Conservation (phyloP, 2,888 invertebrate genomes). For the Xestia xanthographa region DNA sequence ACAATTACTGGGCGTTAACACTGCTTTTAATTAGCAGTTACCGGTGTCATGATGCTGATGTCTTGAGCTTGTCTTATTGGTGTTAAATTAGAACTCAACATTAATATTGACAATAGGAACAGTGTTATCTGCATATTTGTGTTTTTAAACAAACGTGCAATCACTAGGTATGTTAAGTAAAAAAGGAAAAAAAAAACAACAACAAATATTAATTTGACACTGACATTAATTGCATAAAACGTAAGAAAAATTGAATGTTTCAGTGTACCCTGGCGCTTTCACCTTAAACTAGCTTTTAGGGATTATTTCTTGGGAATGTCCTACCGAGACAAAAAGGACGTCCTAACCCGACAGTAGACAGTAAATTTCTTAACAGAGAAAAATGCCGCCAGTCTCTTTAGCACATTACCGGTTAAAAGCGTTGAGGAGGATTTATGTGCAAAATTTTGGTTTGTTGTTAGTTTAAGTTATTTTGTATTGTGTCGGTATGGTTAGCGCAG, state of each 20-base stretch:
- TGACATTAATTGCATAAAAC: no score
- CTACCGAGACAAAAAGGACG: no score
- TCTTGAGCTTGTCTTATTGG: not conserved
- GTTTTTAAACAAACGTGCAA: not conserved
- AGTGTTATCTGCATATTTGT: not conserved
- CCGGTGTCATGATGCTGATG: conserved; percentile 9
- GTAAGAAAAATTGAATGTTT: no score
- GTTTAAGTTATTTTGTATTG: not conserved
- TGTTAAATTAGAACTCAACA: not conserved
- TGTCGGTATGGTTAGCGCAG: not conserved
- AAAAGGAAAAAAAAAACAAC: no score
- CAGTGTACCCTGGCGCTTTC: no score
- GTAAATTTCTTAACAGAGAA: not conserved
- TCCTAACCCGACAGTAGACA: not conserved
- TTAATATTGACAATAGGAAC: not conserved
- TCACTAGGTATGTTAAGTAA: no score
- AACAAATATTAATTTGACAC: no score
- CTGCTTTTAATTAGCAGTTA: conserved; percentile 27
- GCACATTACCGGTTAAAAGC: not conserved
- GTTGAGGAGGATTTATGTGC: not conserved
- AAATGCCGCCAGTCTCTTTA: not conserved
- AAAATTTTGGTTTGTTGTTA: not conserved
- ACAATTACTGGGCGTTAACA: conserved; percentile 29
- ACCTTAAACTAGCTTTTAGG: no score
- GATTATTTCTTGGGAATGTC: no score